Evolutionary conservation across 2,888 invertebrate species (phyloP).

Genomic region (Drosophila subquinaria): DNA sequence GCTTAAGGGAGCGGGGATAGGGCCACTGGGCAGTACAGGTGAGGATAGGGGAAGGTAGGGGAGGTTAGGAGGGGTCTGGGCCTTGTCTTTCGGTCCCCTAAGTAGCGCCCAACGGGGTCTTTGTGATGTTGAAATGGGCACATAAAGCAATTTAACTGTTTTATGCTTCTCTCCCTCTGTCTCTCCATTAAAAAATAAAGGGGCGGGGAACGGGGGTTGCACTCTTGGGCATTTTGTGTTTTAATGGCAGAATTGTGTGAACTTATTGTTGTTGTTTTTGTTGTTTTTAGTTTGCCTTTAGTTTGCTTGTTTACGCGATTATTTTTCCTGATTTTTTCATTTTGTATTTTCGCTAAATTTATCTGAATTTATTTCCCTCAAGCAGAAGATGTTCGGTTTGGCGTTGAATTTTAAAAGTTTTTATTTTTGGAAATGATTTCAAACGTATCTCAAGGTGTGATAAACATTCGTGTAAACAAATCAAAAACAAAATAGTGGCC

Average conservation of each 20-base stretch:
- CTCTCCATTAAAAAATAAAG: not conserved
- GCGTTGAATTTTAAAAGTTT: constrained; percentile 27
- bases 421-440: constrained; percentile 80
- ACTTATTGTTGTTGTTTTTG: constrained; percentile 51
- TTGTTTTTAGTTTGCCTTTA: constrained; percentile 27
- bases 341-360: constrained; percentile 66
- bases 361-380: constrained; percentile 46
- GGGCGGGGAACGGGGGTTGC: not conserved
- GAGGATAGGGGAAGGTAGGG: not conserved
- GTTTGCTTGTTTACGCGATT: constrained; percentile 69
- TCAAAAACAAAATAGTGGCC: constrained; percentile 47
- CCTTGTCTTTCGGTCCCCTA: constrained; percentile 26
- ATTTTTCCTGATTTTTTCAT: constrained; percentile 46
- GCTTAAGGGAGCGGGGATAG: not conserved
- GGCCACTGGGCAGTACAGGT: not conserved
- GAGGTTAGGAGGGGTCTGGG: not conserved
- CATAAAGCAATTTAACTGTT: constrained; percentile 79
- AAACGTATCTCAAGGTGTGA: constrained; percentile 78
- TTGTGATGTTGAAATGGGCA: constrained; percentile 68
- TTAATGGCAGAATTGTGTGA: constrained; percentile 73
- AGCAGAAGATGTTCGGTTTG: not conserved
- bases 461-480: constrained; percentile 78
- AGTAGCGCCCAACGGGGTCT: constrained; percentile 68
- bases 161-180: constrained; percentile 45
- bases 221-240: constrained; percentile 53